Evolutionary conservation across 2,888 invertebrate genomes (phyloP).

Genomic region (Tenthredo scrophulariae): DNA sequence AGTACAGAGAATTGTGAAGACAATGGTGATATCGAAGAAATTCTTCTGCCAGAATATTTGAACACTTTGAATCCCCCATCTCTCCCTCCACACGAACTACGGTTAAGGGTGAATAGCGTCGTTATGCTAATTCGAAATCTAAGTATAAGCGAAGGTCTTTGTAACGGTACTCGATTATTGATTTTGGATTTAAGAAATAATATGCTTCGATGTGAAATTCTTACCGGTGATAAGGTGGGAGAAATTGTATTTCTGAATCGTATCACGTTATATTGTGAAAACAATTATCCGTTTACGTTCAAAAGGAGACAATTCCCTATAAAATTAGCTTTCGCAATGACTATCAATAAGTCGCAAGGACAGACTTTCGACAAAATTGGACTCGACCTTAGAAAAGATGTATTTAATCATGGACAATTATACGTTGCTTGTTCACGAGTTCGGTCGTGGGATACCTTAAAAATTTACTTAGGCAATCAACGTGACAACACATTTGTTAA

Average conservation of each 20-base stretch:
- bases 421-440: constrained; percentile 71
- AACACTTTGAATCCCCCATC: constrained; percentile 55
- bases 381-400: constrained; percentile 64
- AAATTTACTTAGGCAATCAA: neutral
- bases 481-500: neutral
- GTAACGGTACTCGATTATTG: constrained; percentile 51
- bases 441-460: constrained; percentile 52
- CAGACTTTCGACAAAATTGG: constrained; percentile 70
- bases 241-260: constrained; percentile 56
- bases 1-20: constrained; percentile 56
- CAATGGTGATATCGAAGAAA: constrained; percentile 52
- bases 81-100: constrained; percentile 57
- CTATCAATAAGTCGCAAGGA: constrained; percentile 74
- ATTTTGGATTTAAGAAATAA: constrained; percentile 42
- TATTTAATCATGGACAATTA: constrained; percentile 72
- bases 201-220: constrained; percentile 54
- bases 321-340: constrained; percentile 67
- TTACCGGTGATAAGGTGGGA: constrained; percentile 52
- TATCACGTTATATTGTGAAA: constrained; percentile 53
- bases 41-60: constrained; percentile 57
- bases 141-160: constrained; percentile 52
- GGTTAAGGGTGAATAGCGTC: constrained; percentile 44
- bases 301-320: constrained; percentile 67
- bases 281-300: constrained; percentile 61
- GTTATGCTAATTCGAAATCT: constrained; percentile 55